Percentiles rank a stretch among this genome's conserved stretches.
Conservation (phyloP, 2,797 vertebrate species). For the Molothrus aeneus region DNA sequence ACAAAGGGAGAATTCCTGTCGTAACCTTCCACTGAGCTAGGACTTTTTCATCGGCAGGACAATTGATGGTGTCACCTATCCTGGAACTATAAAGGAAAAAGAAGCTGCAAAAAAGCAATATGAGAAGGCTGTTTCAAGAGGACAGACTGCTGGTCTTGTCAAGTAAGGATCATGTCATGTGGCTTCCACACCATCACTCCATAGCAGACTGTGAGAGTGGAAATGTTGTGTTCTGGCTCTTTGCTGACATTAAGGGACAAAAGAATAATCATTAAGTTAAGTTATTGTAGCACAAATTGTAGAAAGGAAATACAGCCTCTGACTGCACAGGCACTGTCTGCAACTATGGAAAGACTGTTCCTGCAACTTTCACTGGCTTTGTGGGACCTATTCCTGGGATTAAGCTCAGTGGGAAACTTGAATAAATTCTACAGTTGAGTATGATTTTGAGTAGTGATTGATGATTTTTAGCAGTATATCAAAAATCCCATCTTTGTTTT, state of each 20-base stretch:
- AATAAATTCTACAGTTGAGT: neutral
- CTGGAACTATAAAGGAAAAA: conserved; percentile 88
- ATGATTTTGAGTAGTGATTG: neutral
- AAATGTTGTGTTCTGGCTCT: neutral
- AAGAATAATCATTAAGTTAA: neutral
- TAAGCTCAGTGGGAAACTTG: neutral
- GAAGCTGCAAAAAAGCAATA: conserved; percentile 87
- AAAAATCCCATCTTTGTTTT: neutral
- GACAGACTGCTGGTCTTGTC: conserved; percentile 88
- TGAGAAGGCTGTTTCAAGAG: conserved; percentile 84
- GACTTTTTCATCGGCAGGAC: conserved; percentile 76
- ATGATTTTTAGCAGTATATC: neutral
- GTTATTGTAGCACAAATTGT: neutral
- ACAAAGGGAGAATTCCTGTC: neutral
- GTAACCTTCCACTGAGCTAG: neutral
- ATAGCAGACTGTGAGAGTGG: neutral
- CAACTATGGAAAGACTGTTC: neutral
- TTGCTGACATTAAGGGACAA: neutral
- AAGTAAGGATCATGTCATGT: conserved; percentile 74
- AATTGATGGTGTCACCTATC: conserved; percentile 80
- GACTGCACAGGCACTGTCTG: neutral
- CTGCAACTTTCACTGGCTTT: neutral
- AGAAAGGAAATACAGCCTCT: neutral
- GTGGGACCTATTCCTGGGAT: neutral
- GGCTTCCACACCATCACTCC: neutral